These are phyloP conservation scores for Desmodus rotundus DNA, from an alignment of 2,113 vertebrate species.

Conservation along the genomic window DNA sequence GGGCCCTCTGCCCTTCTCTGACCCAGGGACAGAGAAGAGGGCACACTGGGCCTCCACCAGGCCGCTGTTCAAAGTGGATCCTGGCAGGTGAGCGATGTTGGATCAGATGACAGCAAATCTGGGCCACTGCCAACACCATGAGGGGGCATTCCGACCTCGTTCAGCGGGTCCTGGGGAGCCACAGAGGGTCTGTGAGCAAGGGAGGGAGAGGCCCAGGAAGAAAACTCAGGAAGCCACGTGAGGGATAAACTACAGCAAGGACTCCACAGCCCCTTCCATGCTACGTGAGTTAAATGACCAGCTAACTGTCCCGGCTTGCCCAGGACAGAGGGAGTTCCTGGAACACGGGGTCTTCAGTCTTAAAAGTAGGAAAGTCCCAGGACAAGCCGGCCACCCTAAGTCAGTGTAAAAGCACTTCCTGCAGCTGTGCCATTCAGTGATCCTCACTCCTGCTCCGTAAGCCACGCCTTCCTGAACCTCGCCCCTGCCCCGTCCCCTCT, in stretches of 20 bases:
- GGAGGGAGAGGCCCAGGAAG: background rate
- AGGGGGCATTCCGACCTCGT: background rate
- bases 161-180: background rate
- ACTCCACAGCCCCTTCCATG: background rate
- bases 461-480: too few species aligned
- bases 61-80: background rate
- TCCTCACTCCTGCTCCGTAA: background rate
- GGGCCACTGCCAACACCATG: background rate
- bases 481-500: background rate
- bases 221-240: background rate
- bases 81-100: rapidly evolving
- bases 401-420: background rate
- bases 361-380: background rate
- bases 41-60: rapidly evolving
- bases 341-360: background rate
- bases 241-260: background rate
- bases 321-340: background rate
- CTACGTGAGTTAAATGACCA: rapidly evolving
- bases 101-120: background rate
- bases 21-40: background rate
- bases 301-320: background rate
- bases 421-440: rapidly evolving
- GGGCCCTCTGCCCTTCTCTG: background rate
- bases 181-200: background rate
- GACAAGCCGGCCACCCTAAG: background rate